Conservation (phyloP, 2,113 vertebrate species). For the Tyrannus savana region DNA sequence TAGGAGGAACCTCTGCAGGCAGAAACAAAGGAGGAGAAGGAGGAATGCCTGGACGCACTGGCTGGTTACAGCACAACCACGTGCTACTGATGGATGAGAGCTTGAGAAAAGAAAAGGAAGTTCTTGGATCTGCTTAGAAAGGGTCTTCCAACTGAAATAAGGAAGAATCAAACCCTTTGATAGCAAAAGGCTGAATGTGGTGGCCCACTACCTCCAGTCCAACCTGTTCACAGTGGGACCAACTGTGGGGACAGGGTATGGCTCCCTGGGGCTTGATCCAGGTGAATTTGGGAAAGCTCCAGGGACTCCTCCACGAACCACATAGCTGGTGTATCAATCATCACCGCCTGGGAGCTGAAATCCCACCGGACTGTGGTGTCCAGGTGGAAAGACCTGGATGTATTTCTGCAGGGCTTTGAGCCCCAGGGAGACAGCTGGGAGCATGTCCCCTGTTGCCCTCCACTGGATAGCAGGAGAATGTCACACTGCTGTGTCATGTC, state of each 20-base stretch:
- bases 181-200: not conserved
- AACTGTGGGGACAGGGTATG: not conserved
- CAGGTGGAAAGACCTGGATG: not conserved
- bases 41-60: not conserved
- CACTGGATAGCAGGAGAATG: slow-evolving; percentile 26
- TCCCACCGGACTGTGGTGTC: not conserved
- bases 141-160: not conserved
- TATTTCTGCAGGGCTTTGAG: not conserved
- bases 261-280: not conserved
- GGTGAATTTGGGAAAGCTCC: not conserved
- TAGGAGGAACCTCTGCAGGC: not conserved
- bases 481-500: not conserved
- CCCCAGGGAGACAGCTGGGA: not conserved
- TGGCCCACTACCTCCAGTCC: not conserved
- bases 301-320: not conserved
- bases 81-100: not conserved
- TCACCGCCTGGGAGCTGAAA: not conserved
- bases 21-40: not conserved
- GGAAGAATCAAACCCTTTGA: not conserved
- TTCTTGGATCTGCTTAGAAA: not conserved
- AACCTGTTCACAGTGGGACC: not conserved
- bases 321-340: not conserved
- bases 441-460: slow-evolving; percentile 38
- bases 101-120: not conserved
- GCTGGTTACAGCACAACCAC: not conserved